Evolutionary conservation across 2,113 vertebrate species (phyloP).

Genomic region (Microtus richardsoni): DNA sequence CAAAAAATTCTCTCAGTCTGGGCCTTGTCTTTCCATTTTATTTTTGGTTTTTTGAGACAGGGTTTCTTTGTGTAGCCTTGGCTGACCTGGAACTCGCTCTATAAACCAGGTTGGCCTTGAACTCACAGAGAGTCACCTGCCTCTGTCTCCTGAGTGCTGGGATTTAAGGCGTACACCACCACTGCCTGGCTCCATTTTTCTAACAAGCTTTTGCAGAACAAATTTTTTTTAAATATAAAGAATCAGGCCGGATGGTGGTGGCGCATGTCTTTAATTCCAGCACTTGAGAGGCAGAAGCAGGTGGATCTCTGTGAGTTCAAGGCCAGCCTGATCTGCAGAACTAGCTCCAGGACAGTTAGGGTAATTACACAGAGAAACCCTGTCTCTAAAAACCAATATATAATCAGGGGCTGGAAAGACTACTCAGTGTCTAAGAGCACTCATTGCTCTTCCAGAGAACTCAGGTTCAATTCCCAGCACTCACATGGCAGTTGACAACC

Average conservation of each 20-base stretch:
- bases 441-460: neutral
- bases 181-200: neutral
- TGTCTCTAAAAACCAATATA: too few relatives aligned
- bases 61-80: neutral
- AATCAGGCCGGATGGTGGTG: too few relatives aligned
- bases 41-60: neutral
- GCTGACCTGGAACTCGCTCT: neutral
- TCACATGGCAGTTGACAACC: neutral
- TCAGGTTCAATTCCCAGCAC: neutral
- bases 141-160: neutral
- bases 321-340: too few relatives aligned
- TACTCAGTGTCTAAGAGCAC: neutral
- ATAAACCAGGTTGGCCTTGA: neutral
- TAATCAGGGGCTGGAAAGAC: neutral
- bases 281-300: too few relatives aligned
- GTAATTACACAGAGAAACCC: too few relatives aligned
- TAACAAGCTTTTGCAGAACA: constrained; percentile 20
- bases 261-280: too few relatives aligned
- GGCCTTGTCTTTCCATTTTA: constrained; percentile 44
- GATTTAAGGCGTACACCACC: neutral
- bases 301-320: too few relatives aligned
- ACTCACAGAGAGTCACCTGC: neutral
- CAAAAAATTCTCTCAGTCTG: neutral
- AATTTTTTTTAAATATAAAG: constrained; percentile 42
- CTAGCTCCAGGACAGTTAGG: too few relatives aligned